Evolutionary conservation across 2,113 vertebrate genomes (phyloP).

Genomic region (Prochilodus magdalenae): DNA sequence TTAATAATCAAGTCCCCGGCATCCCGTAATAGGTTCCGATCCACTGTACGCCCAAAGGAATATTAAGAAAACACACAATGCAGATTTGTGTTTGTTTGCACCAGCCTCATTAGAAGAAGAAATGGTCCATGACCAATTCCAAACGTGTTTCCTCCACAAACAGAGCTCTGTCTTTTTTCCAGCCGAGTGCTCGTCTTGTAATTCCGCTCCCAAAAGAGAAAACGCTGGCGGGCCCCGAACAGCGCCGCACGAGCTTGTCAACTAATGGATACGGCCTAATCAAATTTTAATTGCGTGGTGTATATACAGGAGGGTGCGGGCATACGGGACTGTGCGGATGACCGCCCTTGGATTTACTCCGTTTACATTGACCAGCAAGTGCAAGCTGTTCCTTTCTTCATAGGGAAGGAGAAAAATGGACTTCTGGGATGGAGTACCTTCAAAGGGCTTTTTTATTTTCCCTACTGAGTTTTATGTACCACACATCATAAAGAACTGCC

Average conservation of each 20-base stretch:
- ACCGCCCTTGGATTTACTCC: no score
- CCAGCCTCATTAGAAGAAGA: conserved; percentile 25
- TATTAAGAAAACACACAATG: background rate
- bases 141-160: conserved; percentile 22
- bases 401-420: no score
- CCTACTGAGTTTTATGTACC: no score
- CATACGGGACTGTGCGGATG: background rate
- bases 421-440: no score
- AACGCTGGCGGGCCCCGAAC: conserved; percentile 20
- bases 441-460: no score
- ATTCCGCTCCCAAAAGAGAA: conserved; percentile 15
- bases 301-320: conserved; percentile 26
- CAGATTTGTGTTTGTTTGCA: conserved; percentile 13
- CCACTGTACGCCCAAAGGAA: background rate
- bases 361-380: no score
- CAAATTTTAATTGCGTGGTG: conserved; percentile 44
- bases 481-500: no score
- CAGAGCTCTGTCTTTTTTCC: conserved; percentile 13
- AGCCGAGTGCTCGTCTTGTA: conserved; percentile 37
- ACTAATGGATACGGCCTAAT: conserved; percentile 35
- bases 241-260: conserved; percentile 16
- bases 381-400: no score
- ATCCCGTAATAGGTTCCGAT: background rate
- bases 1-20: background rate
- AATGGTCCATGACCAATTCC: conserved; percentile 43